Base-by-base conservation (phyloP, 2,888 invertebrate genomes). In the Latheticus oryzae region DNA sequence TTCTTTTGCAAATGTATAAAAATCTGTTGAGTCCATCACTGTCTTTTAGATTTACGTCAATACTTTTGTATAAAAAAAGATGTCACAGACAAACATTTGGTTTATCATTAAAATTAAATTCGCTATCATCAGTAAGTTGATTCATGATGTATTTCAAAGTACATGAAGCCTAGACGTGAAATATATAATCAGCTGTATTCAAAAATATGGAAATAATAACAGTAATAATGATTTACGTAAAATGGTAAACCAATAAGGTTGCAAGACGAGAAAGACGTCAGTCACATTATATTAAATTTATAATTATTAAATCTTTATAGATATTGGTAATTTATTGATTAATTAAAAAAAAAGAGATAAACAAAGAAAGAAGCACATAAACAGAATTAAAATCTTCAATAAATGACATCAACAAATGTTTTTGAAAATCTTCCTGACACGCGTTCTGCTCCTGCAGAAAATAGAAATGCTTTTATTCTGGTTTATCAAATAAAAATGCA, bases 371-470 rank as follows among this genome's bases (percentile, higher is more conserved):
- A 42, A 42, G 26, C 26, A 17, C 26, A 8, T 42, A 42, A 28
- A 4, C 3, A 32, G 30, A 11, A 26, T 30, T 15, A 8, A 42
- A 13, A 24, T 24, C 11, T 30, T 30, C 3, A 5, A 5, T 43
- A 5, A 43, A 30, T 45, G 30, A 45, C 45, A 32, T 45, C 30
- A 32, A 8, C 7, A 24, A 8, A 8, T n/a, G 3, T 24, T 3
- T 24, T 11, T 3, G 11, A 9, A 45, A 19, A 45, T 45, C 26
- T 30, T 45, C 32, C 32, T 30, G 45, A 32, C 45, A 45, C 45
- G 45, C 45, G 45, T 16, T 45, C 32, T 13, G 11, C 19, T 30
- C 45, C 45, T 45, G 45, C n/a, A n/a, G n/a, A n/a, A n/a, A n/a
- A n/a, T n/a, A n/a, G n/a, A n/a, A n/a, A n/a, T n/a, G n/a, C n/a